Evolutionary conservation across 2,113 vertebrate species (phyloP).

Genomic region (Perca flavescens): DNA sequence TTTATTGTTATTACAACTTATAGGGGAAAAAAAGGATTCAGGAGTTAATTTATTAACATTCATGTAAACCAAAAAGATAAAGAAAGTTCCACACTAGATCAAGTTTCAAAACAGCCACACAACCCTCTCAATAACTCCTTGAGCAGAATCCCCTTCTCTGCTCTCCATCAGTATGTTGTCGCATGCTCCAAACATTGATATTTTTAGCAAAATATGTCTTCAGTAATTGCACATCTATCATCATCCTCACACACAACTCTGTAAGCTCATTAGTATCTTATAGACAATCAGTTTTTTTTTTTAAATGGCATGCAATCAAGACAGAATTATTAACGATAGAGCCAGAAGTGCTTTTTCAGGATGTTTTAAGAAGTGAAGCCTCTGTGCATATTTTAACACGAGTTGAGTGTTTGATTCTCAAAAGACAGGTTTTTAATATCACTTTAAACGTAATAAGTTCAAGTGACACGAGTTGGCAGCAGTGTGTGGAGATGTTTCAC

Average conservation of each 20-base stretch:
- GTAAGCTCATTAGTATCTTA: not conserved
- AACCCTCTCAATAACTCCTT: not conserved
- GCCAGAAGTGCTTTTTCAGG: not conserved
- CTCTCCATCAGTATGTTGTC: not conserved
- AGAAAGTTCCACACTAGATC: not conserved
- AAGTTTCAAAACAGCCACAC: not conserved
- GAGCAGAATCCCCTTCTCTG: not conserved
- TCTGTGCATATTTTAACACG: not conserved
- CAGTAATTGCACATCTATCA: not conserved
- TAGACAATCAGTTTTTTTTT: not conserved
- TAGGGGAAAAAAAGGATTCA: too few species aligned
- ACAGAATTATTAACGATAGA: not conserved
- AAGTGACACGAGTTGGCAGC: not conserved
- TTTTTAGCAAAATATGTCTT: not conserved
- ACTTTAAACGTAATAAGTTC: not conserved
- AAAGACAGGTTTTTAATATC: too few species aligned
- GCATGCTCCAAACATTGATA: not conserved
- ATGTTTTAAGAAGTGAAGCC: not conserved
- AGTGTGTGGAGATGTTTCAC: not conserved
- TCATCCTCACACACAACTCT: not conserved
- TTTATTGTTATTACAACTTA: too few species aligned
- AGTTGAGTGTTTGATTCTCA: not conserved
- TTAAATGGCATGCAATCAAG: not conserved
- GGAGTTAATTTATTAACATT: too few species aligned
- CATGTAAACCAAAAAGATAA: too few species aligned